phyloP scores from a whole-genome alignment of 2,888 invertebrate species.

The Diaphora mendica region DNA sequence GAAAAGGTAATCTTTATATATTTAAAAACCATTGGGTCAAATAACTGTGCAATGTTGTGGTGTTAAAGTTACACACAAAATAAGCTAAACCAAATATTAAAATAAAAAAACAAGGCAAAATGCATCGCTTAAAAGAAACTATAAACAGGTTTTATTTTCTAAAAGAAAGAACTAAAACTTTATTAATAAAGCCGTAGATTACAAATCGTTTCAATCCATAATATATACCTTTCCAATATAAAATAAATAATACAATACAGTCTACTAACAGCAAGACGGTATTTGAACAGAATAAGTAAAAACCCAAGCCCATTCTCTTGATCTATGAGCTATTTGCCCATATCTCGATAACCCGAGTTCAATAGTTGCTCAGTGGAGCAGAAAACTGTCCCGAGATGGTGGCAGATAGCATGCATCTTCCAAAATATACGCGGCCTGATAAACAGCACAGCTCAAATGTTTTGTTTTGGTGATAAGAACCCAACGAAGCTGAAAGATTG shows the following conservation, averaged over 20 bases:
- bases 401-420: slow-evolving; percentile 61
- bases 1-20: background rate
- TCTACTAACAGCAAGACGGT: background rate
- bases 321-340: slow-evolving; percentile 18
- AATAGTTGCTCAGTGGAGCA: slow-evolving; percentile 55
- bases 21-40: too few species aligned
- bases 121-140: background rate
- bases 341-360: slow-evolving; percentile 35
- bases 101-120: too few species aligned
- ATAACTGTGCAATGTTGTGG: too few species aligned
- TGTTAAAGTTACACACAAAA: too few species aligned
- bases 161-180: background rate
- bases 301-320: background rate
- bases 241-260: slow-evolving; percentile 1
- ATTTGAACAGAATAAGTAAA: slow-evolving; percentile 6
- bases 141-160: background rate
- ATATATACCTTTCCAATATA: background rate
- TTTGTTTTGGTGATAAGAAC: slow-evolving; percentile 40
- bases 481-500: slow-evolving; percentile 43
- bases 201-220: background rate
- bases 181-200: background rate
- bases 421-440: slow-evolving; percentile 55
- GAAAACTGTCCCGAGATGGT: slow-evolving; percentile 53
- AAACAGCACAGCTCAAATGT: slow-evolving; percentile 36
- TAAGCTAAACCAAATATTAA: too few species aligned